These are phyloP conservation scores for Bombus soroeensis DNA, from an alignment of 1,140 invertebrate genomes.

Conservation along the genomic window DNA sequence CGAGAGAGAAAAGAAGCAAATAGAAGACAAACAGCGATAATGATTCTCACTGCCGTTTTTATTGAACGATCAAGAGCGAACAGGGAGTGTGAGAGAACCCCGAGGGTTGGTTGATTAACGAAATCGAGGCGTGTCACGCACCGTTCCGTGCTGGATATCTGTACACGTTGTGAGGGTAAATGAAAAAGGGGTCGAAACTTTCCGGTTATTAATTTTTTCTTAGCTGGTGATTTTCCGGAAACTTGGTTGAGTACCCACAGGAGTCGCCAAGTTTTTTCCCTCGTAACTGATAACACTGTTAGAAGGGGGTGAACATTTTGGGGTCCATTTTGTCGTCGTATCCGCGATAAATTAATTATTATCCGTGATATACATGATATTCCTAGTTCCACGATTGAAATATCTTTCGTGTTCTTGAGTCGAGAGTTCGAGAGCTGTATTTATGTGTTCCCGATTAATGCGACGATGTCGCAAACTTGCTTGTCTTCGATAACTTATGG, in stretches of 20 bases:
- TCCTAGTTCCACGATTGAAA: not conserved
- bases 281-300: conserved; percentile 35
- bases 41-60: conserved; percentile 21
- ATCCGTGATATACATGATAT: not conserved
- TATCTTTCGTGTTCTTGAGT: not conserved
- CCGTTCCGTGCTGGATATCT: conserved; percentile 15
- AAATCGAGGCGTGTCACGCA: conserved; percentile 47
- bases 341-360: not conserved
- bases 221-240: conserved; percentile 39
- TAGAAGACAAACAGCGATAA: conserved; percentile 33
- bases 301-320: not conserved
- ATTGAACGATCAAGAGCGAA: conserved; percentile 20
- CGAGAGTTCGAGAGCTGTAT: not conserved
- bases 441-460: not conserved
- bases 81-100: not conserved
- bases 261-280: conserved; percentile 43
- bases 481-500: not conserved
- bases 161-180: conserved; percentile 14
- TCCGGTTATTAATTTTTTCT: conserved; percentile 63
- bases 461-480: not conserved
- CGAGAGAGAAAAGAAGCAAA: not conserved
- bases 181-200: conserved; percentile 52
- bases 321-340: not conserved
- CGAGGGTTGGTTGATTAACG: conserved; percentile 34
- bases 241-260: conserved; percentile 46